These are phyloP conservation scores for Microcebus ravelobensis DNA, from an alignment of 2,113 vertebrate genomes.

Conservation along the genomic window DNA sequence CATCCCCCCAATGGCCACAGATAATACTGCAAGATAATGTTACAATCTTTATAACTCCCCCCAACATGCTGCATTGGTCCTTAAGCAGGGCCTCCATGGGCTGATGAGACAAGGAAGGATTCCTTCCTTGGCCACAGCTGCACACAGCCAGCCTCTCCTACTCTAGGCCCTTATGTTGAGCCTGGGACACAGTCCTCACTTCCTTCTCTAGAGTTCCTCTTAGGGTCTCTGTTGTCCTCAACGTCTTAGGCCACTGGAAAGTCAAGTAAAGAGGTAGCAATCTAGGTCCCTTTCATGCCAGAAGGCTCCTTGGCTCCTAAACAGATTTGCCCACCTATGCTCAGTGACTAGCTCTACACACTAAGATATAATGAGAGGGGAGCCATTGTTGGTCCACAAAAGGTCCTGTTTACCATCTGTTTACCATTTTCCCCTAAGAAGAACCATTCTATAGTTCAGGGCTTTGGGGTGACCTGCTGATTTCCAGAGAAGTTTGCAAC, in stretches of 20 bases:
- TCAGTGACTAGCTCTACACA: not conserved
- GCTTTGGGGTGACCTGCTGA: not conserved
- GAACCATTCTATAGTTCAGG: not conserved
- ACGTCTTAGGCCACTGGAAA: not conserved
- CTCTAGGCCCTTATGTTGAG: not conserved
- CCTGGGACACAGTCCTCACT: not conserved
- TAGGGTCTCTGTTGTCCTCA: not conserved
- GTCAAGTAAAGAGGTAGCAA: not conserved
- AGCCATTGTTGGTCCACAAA: not conserved
- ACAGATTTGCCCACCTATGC: not conserved
- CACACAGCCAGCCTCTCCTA: not conserved
- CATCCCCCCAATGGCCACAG: not conserved
- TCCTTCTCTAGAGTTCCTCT: conserved; percentile 7
- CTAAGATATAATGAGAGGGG: not conserved
- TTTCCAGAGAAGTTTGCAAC: not conserved
- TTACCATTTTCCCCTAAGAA: not conserved
- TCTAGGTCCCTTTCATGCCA: not conserved
- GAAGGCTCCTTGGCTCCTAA: not conserved
- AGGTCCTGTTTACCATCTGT: not conserved
- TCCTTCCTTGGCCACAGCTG: not conserved
- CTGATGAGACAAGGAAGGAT: not conserved
- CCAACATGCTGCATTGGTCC: not conserved
- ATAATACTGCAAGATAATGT: not conserved
- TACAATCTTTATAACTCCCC: not conserved
- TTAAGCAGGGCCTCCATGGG: not conserved